These are phyloP conservation scores for Papilio aristodemus DNA, from an alignment of 1,140 invertebrate species.

Conservation along the genomic window DNA sequence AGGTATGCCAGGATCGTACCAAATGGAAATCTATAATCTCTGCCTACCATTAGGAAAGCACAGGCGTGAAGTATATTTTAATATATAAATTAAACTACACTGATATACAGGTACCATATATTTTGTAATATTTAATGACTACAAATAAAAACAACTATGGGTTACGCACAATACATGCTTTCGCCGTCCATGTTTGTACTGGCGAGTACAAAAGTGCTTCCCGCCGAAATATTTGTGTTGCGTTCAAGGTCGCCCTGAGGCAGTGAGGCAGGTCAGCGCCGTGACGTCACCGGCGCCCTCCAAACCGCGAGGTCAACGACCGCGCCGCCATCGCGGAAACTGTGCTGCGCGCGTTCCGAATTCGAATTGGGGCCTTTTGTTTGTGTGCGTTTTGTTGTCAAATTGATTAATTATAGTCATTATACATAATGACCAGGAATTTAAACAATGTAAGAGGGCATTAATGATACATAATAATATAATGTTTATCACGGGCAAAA, in stretches of 20 bases:
- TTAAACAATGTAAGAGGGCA: too few relatives aligned
- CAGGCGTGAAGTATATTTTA: too few relatives aligned
- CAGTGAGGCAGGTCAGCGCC: slow-evolving; percentile 71
- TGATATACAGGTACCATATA: not conserved
- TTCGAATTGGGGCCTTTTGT: slow-evolving; percentile 71
- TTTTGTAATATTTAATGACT: not conserved
- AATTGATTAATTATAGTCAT: too few relatives aligned
- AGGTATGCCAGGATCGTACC: too few relatives aligned
- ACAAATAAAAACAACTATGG: not conserved
- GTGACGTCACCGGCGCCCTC: slow-evolving; percentile 77
- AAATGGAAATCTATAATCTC: too few relatives aligned
- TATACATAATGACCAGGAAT: too few relatives aligned
- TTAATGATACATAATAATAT: too few relatives aligned
- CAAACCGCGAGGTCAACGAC: slow-evolving; percentile 71
- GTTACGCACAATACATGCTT: not conserved
- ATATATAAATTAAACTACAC: too few relatives aligned
- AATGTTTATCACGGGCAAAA: too few relatives aligned
- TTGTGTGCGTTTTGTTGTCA: slow-evolving; percentile 44
- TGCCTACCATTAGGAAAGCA: too few relatives aligned
- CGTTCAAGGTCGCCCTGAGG: slow-evolving; percentile 71
- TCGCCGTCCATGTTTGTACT: slow-evolving; percentile 17
- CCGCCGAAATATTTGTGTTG: slow-evolving; percentile 46
- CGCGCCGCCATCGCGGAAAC: slow-evolving; percentile 74
- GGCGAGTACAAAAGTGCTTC: slow-evolving; percentile 7
- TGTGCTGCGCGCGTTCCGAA: slow-evolving; percentile 74